Evolutionary conservation across 2,888 invertebrate species (phyloP).

Genomic region (Hirtodrosophila alboralis): DNA sequence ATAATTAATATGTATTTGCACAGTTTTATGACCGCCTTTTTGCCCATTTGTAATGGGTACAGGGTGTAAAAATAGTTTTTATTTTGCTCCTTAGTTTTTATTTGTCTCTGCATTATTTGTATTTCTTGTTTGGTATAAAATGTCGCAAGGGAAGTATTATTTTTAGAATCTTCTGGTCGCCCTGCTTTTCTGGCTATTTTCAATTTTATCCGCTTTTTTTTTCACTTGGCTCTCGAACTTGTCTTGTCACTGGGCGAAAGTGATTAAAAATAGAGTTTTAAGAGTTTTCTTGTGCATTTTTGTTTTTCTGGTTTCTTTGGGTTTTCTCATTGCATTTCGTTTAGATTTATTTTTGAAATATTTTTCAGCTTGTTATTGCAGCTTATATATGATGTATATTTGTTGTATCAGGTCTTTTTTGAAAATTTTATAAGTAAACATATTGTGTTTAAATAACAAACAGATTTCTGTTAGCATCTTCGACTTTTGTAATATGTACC

Average conservation of each 20-base stretch:
- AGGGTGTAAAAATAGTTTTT: constrained; percentile 23
- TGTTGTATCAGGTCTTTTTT: not conserved
- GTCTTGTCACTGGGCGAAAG: constrained; percentile 66
- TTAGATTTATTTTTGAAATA: constrained; percentile 10
- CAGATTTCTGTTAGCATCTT: too few relatives aligned
- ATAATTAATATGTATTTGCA: too few relatives aligned
- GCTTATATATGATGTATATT: too few relatives aligned
- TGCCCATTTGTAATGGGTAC: too few relatives aligned
- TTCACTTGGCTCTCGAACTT: constrained; percentile 67
- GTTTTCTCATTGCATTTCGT: constrained; percentile 28
- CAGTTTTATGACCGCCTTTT: too few relatives aligned
- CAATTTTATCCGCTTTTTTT: constrained; percentile 66
- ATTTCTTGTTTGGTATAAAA: constrained; percentile 51
- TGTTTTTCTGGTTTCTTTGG: constrained; percentile 23
- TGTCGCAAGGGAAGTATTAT: constrained; percentile 58
- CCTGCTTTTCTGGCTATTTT: constrained; percentile 61
- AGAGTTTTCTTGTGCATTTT: constrained; percentile 19
- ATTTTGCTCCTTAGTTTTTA: constrained; percentile 28
- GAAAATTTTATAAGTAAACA: constrained; percentile 1
- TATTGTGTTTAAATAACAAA: too few relatives aligned
- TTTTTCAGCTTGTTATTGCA: constrained; percentile 4
- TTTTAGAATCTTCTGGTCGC: constrained; percentile 50
- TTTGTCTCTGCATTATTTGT: constrained; percentile 5
- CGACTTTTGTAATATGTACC: too few relatives aligned
- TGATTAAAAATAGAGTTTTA: constrained; percentile 72